Evolutionary conservation across 2,888 invertebrate genomes (phyloP), one percentile per base, ranked within the genome.

Genomic region (Tetranychus truncatus): DNA sequence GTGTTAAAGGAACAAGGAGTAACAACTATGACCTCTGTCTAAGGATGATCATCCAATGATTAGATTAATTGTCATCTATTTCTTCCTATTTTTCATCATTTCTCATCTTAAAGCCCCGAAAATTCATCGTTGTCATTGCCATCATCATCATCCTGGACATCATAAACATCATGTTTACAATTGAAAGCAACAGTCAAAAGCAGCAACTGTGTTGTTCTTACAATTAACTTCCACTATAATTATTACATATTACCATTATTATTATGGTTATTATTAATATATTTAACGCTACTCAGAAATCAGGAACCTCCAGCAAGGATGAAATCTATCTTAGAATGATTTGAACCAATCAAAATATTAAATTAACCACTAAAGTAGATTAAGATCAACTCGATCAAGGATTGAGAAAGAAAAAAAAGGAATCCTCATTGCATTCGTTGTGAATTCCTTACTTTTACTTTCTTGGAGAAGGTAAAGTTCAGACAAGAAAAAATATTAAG

Each of bases 1-100:
- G 76, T 76, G 67, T 76, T 78, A n/a, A 76, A 77, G 7, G 79
- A 79, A 74, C 76, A 75, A 34, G 78, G 76, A 45, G 21, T 75
- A 66, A 77, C 75, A 34, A 75, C 77, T 6, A 55, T 55, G 55
- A 55, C 55, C 15, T 55, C 55, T 15, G 55, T 55, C 55, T 55
- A 55, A 55, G 15, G 55, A 55, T 9, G 15, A 15, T 15, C 2
- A 55, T 55, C 15, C 9, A 55, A 55, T 9, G 15, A 55, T 55
- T 55, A 55, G 55, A 15, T 15, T 15, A 2, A 9, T 15, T 9
- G 55, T 55, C 15, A 15, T 55, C 55, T 55, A 7, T 55, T 55
- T 55, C 11, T 55, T 55, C 15, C 15, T 55, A 55, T 55, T 55
- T 34, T 55, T 15, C 55, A 55, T 55, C 55, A 55, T 55, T 34